Percentiles rank a stretch among this genome's conserved stretches.
Conservation (phyloP, 1,140 invertebrate genomes). For the Pararge aegeria region DNA sequence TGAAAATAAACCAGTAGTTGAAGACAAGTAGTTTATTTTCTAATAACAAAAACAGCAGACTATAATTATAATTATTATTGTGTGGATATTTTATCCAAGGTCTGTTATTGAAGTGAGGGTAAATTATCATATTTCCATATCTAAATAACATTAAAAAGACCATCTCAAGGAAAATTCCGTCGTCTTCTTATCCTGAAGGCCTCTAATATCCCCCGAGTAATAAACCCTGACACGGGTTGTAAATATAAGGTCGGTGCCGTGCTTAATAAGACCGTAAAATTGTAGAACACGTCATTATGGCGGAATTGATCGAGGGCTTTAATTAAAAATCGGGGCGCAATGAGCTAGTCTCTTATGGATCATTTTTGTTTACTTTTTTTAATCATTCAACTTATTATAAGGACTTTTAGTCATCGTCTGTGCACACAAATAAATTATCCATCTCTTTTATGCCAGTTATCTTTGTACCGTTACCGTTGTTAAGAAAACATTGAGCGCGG, state of each 20-base stretch:
- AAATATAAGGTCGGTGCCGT: conserved; percentile 2
- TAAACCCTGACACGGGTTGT: conserved; percentile 2
- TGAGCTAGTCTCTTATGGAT: not conserved
- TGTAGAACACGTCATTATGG: conserved; percentile 9
- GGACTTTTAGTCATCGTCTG: too few species aligned
- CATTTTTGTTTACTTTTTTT: too few species aligned
- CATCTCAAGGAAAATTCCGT: not conserved
- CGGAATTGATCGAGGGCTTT: conserved; percentile 8
- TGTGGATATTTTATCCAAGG: not conserved
- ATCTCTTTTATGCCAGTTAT: too few species aligned
- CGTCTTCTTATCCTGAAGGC: not conserved
- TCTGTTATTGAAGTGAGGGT: not conserved
- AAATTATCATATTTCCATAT: not conserved
- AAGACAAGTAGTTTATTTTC: too few species aligned
- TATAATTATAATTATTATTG: not conserved
- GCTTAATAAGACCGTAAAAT: conserved; percentile 7
- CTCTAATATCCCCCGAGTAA: conserved; percentile 2
- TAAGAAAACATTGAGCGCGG: too few species aligned
- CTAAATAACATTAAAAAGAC: not conserved
- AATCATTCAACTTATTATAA: too few species aligned
- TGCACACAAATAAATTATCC: too few species aligned
- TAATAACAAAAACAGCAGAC: not conserved
- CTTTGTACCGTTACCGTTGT: too few species aligned
- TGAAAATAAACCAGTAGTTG: too few species aligned
- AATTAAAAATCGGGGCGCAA: conserved; percentile 2